Evolutionary conservation across 2,113 vertebrate genomes (phyloP), one percentile per base, ranked within the genome.

Genomic region (Engystomops pustulosus): DNA sequence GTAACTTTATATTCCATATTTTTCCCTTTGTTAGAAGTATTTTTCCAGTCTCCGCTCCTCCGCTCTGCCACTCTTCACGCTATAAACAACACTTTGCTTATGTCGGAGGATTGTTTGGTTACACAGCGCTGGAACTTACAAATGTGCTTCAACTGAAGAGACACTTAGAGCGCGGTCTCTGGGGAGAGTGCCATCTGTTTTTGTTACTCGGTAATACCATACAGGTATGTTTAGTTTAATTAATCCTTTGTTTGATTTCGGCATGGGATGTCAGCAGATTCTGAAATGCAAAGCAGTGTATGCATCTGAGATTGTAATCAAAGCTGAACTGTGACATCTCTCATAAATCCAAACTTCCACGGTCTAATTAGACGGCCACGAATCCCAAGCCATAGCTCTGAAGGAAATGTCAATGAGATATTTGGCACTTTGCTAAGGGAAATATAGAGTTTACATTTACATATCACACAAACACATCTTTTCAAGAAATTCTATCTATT

Each of bases 201-300:
- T 47, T 32, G 38, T 79, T 79, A 79, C 77, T 79, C 58, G 30
- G 25, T 60, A 78, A 78, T 58, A 78, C 51, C 51, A 78, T 38
- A 25, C 53, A 78, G 75, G 77, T 79, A 79, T 79, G 77, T 79
- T 79, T 67, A 32, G 77, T 79, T 79, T 79, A 79, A 79, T 79
- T 79, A 62, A 62, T 79, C 58, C 55, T 79, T 45, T 79, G 55
- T 79, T 79, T 79, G 55, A 79, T 79, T 79, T 45, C 30, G 45
- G 77, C 58, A 65, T 6, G 75, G 58, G 55, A 79, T 45, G 77
- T 79, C 55, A 79, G 55, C 77, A 65, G 30, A 65, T 79, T 65
- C 17, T 78, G 51, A 78, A 58, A 67, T 65, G 58, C 58, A 62
- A 79, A 79, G 55, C 11, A 79, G 41, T 45, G 62, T 45, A 79